These are phyloP conservation scores for Drosophila anomalata DNA, from an alignment of 2,888 invertebrate species.

Conservation along the genomic window DNA sequence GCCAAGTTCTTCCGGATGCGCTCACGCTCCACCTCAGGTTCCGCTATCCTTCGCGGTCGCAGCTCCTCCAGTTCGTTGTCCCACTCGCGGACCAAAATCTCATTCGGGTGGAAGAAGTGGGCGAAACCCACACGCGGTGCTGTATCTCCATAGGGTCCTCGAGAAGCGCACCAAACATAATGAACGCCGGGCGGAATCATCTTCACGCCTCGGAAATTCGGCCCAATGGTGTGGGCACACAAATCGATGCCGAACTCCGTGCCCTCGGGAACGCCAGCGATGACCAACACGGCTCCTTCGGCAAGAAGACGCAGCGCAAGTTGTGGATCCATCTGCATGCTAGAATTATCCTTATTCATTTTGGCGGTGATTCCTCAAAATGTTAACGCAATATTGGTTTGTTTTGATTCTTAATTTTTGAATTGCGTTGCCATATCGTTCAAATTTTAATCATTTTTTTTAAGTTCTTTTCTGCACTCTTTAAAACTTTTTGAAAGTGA, in stretches of 20 bases:
- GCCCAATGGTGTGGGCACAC: constrained; percentile 94
- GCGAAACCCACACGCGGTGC: constrained; percentile 93
- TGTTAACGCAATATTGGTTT: neutral
- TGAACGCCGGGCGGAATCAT: constrained; percentile 99
- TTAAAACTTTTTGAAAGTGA: no score
- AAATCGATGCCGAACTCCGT: constrained; percentile 97
- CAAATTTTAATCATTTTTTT: neutral
- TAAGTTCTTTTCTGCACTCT: no score
- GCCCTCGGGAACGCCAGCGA: constrained; percentile 93
- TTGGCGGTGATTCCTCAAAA: neutral
- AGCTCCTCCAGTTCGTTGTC: constrained; percentile 91
- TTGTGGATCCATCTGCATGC: constrained; percentile 89
- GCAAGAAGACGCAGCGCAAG: constrained; percentile 90
- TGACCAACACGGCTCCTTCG: constrained; percentile 92
- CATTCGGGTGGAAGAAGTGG: constrained; percentile 91
- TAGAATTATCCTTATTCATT: constrained; percentile 73
- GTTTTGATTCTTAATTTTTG: neutral
- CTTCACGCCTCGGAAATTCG: constrained; percentile 96
- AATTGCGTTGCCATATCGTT: neutral
- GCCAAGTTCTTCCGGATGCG: constrained; percentile 80
- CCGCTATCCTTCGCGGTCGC: constrained; percentile 73
- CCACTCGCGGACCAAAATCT: constrained; percentile 95
- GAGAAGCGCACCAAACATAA: constrained; percentile 90
- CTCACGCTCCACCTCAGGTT: constrained; percentile 84
- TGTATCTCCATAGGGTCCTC: constrained; percentile 86